A percentile compares a stretch with the other conserved stretches of the same genome.
phyloP scores from a whole-genome alignment of 2,113 vertebrate species.

The Uria aalge region DNA sequence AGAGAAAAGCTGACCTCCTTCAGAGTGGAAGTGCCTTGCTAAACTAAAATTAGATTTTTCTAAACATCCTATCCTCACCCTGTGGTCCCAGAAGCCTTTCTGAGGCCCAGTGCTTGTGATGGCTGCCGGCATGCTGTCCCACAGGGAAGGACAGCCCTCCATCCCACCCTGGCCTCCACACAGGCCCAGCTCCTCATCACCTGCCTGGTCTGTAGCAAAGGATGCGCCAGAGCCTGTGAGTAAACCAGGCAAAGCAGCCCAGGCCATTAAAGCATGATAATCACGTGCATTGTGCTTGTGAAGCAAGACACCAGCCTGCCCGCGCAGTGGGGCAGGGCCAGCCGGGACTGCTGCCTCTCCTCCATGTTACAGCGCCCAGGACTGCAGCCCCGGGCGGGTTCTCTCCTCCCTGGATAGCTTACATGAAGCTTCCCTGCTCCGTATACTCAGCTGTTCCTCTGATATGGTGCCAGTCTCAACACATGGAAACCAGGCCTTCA shows the following conservation, averaged over 20 bases:
- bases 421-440: conserved; percentile 25
- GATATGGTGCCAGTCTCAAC: conserved; percentile 56
- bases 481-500: conserved; percentile 48
- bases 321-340: rapidly evolving
- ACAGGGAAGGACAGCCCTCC: background rate
- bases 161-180: background rate
- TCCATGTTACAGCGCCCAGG: background rate
- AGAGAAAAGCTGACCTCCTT: background rate
- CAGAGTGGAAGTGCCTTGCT: background rate
- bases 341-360: background rate
- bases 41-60: background rate
- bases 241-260: background rate
- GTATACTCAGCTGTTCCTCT: conserved; percentile 62
- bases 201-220: background rate
- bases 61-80: background rate
- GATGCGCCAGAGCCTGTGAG: rapidly evolving
- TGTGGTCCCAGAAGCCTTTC: background rate
- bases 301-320: background rate
- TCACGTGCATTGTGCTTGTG: too few species aligned
- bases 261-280: background rate
- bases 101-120: rapidly evolving
- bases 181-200: background rate
- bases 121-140: background rate
- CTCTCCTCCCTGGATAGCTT: background rate
- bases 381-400: conserved; percentile 22